These are phyloP conservation scores for Knipowitschia caucasica DNA, from an alignment of 2,797 vertebrate genomes.

Conservation along the genomic window DNA sequence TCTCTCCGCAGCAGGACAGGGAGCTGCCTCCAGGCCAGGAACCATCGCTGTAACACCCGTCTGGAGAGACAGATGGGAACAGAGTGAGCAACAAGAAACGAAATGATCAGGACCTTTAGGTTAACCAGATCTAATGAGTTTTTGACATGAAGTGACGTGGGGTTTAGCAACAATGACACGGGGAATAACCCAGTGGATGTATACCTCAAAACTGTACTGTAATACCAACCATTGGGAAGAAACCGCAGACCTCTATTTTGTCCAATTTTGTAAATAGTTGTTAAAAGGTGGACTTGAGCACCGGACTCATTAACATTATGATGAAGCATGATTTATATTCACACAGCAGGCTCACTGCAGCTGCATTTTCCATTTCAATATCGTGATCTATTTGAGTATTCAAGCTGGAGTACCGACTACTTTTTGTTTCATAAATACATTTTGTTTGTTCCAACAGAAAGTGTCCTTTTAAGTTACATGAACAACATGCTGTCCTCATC, in stretches of 20 bases:
- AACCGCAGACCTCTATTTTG: neutral
- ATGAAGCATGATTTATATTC: slow-evolving; percentile 3
- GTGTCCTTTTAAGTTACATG: too few species aligned
- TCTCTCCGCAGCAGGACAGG: slow-evolving; percentile 74
- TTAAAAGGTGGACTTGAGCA: neutral
- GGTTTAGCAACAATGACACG: slow-evolving; percentile 28
- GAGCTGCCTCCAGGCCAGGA: slow-evolving; percentile 81
- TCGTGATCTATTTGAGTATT: neutral
- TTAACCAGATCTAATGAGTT: slow-evolving; percentile 50
- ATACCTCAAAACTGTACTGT: slow-evolving; percentile 11
- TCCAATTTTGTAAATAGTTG: neutral
- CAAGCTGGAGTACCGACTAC: too few species aligned
- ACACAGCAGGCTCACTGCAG: slow-evolving; percentile 11
- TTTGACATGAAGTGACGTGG: slow-evolving; percentile 32
- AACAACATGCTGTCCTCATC: too few species aligned
- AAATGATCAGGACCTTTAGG: slow-evolving; percentile 36
- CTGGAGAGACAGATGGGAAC: slow-evolving; percentile 63
- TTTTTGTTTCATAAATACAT: too few species aligned
- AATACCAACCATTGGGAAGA: neutral
- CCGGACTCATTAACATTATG: neutral
- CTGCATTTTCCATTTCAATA: slow-evolving; percentile 4
- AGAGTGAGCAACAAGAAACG: slow-evolving; percentile 43
- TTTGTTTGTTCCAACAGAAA: too few species aligned
- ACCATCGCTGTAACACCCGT: slow-evolving; percentile 60
- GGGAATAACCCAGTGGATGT: slow-evolving; percentile 28